phyloP scores from a whole-genome alignment of 1,140 invertebrate species.

The Geopemphigus sp. region DNA sequence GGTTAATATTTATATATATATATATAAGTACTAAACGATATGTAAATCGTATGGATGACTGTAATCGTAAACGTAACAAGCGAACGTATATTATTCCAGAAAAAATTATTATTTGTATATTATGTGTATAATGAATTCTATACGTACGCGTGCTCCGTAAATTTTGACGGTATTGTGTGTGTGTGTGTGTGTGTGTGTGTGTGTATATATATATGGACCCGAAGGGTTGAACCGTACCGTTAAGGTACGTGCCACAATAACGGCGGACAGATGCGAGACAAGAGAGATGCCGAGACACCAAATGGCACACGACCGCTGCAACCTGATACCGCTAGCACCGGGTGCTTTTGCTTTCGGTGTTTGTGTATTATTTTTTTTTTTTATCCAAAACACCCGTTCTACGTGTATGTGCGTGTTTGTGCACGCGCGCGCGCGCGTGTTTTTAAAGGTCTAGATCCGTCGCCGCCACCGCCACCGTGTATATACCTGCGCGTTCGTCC shows the following conservation, averaged over 20 bases:
- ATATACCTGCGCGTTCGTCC: slow-evolving; percentile 34
- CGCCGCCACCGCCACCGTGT: background rate
- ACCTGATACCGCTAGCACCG: slow-evolving; percentile 47
- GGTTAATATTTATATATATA: background rate
- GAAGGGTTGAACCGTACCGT: slow-evolving; percentile 43
- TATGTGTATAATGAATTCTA: slow-evolving; percentile 18
- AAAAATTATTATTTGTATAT: slow-evolving; percentile 9
- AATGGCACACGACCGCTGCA: slow-evolving; percentile 49
- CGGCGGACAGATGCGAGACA: slow-evolving; percentile 47
- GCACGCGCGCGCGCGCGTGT: background rate
- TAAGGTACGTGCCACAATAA: slow-evolving; percentile 42
- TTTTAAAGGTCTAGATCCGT: slow-evolving; percentile 45
- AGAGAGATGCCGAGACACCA: slow-evolving; percentile 44
- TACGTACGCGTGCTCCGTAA: background rate
- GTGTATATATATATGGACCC: background rate
- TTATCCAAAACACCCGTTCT: slow-evolving; percentile 47
- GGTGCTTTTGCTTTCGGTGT: slow-evolving; percentile 47
- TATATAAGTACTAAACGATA: background rate
- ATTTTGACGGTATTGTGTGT: slow-evolving; percentile 22
- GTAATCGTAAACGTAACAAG: slow-evolving; percentile 1
- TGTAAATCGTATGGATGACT: background rate
- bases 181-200: too few relatives aligned
- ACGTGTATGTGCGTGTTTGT: background rate
- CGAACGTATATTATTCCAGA: background rate
- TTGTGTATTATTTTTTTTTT: slow-evolving; percentile 13